Conservation (phyloP, 1,140 invertebrate genomes). For the Drosophila kepulauana region DNA sequence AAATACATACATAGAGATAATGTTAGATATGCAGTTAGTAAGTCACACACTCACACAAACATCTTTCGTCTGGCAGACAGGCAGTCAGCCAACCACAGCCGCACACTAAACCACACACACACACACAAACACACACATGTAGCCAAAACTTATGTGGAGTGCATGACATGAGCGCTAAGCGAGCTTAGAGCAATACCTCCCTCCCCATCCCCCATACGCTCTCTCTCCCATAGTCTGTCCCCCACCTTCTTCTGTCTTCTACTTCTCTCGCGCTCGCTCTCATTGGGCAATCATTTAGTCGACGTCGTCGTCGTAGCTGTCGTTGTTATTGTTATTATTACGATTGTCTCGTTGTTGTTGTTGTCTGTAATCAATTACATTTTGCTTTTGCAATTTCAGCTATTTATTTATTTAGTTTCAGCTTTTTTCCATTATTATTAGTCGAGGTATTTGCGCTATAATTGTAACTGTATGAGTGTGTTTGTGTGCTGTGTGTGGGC, state of each 20-base stretch:
- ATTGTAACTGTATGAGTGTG: conserved; percentile 28
- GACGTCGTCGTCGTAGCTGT: conserved; percentile 26
- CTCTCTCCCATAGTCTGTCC: conserved; percentile 6
- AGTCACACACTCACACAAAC: conserved; percentile 31
- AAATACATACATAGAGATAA: conserved; percentile 12
- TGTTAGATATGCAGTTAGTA: conserved; percentile 69
- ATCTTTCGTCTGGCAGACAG: conserved; percentile 55
- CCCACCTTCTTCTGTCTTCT: conserved; percentile 7
- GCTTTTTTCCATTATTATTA: conserved; percentile 77
- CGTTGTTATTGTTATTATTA: conserved; percentile 14
- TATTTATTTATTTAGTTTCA: conserved; percentile 83
- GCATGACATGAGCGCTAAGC: conserved; percentile 69
- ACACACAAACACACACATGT: conserved; percentile 38
- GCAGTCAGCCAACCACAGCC: conserved; percentile 47
- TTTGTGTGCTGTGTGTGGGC: conserved; percentile 32
- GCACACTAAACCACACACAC: conserved; percentile 33
- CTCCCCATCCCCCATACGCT: conserved; percentile 5
- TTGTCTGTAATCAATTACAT: conserved; percentile 80
- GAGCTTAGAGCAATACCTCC: conserved; percentile 52
- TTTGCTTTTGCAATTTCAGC: conserved; percentile 81
- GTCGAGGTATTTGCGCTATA: conserved; percentile 52
- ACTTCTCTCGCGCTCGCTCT: conserved; percentile 53
- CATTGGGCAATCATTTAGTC: conserved; percentile 80
- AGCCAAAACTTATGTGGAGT: conserved; percentile 70
- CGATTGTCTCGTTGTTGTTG: conserved; percentile 43